Base-by-base conservation (phyloP, 2,888 invertebrate genomes). In the Eupelmus urozonus region DNA sequence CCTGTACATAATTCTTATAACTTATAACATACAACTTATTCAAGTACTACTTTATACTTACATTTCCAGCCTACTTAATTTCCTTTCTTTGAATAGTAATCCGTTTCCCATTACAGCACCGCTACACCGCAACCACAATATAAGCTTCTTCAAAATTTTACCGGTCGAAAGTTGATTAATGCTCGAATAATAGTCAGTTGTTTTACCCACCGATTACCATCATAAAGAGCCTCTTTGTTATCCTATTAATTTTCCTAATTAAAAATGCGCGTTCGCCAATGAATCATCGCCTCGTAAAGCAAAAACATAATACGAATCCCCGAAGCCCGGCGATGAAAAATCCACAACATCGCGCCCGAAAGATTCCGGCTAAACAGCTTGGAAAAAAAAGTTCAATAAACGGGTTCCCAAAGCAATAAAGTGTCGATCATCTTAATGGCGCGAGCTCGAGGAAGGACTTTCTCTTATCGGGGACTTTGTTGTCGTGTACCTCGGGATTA, bases 401-500 rank as follows among this genome's bases (percentile, higher is more conserved):
- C 72, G 72, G 25, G 40, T 53, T 71, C 49, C 23, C 27, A 16
- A 34, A 25, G 53, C 53, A 53, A 63, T 72, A 25, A 53, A 34
- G 62, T 27, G 63, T 29, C 74, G 34, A 66, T 74, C 74, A 59
- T 34, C 18, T 49, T 66, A 59, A 66, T 59, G 34, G 49, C 20
- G 45, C 45, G 13, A 9, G 42, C 23, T 25, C 18, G 55, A 74
- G 66, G 66, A 66, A 66, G 49, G 25, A 66, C 74, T 74, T 74
- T 74, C 66, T 74, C 74, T 74, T 74, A 74, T 74, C 59, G 74
- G 23, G 11, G 34, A 34, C 45, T 66, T 49, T 62, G 49, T 65
- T 57, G 59, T 74, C 49, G 65, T 34, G n/a, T 53, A 3, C 42
- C 18, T 53, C 11, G 62, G n/a, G 34, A 62, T 72, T 62, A 51